Evolutionary conservation across 1,140 invertebrate species (phyloP), one percentile per base, ranked within the genome.

Genomic region (Thalassaphorura encarpata): DNA sequence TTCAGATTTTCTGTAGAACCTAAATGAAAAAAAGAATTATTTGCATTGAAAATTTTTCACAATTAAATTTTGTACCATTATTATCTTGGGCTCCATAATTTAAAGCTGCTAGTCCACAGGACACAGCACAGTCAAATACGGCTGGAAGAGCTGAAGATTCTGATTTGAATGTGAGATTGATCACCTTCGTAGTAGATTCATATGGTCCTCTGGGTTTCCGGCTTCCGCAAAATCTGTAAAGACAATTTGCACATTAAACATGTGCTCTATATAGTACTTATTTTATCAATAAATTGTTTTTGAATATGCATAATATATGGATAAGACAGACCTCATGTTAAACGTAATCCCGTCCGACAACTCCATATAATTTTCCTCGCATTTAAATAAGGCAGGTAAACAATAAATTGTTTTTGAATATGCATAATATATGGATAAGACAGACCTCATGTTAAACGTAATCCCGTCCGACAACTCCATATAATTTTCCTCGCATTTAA

Each of bases 401-500:
- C 8, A 36, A 36, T 36, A 11, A 36, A 36, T n/a, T n/a, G 8
- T 8, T 8, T 11, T 36, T 36, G 8, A 36, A 36, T 11, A n/a
- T 8, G 8, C n/a, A 36, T 11, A 11, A 47, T 24, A 6, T 11
- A 28, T 21, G 27, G 13, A 47, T 15, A 8, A 40, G 13, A 26
- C 46, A 42, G 54, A 63, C 61, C 39, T 60, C 41, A 51, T 40
- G 19, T 27, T 40, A 15, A 56, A 26, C 3, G 47, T 43, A 21
- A 45, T 41, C 15, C 46, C 39, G 33, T 63, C 61, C 3, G 50
- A 54, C 3, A 63, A 19, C 11, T 60, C 52, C 23, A 63, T 18
- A 16, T 41, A 49, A 40, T 64, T 64, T 54, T 64, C 62, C 23
- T 60, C 51, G 29, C 62, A 64, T 18, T 49, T n/a, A 33, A 64